phyloP scores from a whole-genome alignment of 2,113 vertebrate genomes.

The Strix aluco region DNA sequence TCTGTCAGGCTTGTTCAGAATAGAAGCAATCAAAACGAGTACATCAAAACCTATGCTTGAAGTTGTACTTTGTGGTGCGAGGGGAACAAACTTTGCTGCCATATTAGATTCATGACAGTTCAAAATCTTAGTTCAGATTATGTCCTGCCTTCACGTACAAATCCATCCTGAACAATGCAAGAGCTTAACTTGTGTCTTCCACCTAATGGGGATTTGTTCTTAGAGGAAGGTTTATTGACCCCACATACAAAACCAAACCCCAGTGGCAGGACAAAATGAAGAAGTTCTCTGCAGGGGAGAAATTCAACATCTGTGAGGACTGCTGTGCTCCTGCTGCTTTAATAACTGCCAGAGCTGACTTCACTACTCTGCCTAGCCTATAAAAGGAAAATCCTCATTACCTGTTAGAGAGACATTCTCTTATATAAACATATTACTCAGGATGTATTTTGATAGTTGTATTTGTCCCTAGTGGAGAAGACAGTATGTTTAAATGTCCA shows the following conservation, averaged over 20 bases:
- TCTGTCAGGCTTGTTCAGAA: background rate
- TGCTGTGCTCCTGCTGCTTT: constrained; percentile 25
- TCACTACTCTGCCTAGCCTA: background rate
- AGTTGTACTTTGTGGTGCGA: accelerated
- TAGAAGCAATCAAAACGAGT: background rate
- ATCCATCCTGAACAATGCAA: background rate
- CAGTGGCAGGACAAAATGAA: background rate
- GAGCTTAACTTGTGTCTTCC: background rate
- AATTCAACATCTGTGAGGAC: constrained; percentile 15
- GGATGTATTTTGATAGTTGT: background rate
- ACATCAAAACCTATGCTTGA: background rate
- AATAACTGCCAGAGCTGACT: constrained; percentile 4
- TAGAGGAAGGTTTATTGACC: background rate
- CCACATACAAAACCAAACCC: background rate
- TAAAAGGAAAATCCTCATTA: constrained; percentile 16
- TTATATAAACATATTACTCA: background rate
- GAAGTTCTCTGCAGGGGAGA: background rate
- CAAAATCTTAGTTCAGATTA: background rate
- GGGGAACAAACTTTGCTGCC: background rate
- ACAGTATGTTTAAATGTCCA: background rate
- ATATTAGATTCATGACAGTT: background rate
- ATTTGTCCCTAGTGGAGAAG: background rate
- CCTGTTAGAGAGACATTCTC: background rate
- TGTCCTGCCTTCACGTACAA: background rate
- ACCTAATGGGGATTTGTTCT: background rate